Evolutionary conservation across 2,888 invertebrate species (phyloP), one percentile per base, ranked within the genome.

Genomic region (Anthophora plumipes): DNA sequence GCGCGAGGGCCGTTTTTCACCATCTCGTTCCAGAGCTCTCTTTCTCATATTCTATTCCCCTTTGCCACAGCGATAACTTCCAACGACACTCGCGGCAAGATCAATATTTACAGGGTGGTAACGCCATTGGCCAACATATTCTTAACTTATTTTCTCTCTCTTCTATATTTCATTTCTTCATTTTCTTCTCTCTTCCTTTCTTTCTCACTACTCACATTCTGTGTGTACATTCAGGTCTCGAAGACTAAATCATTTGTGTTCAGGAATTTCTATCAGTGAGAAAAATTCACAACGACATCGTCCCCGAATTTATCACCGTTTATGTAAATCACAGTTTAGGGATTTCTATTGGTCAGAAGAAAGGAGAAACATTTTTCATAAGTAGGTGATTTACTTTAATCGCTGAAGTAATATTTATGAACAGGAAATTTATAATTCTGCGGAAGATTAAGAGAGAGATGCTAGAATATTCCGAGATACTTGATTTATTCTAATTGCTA

Each of bases 1-100:
- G 31, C 46, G 60, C 41, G 25, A 52, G 4, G 43, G 68, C 57
- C 55, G 48, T 63, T 63, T 46, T 52, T 57, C 60, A 63, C 43
- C 55, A 31, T 43, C 59, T 60, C 60, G 25, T 61, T 74, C 59
- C 41, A 20, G 5, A 31, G 31, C 31, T 31, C 41, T 12, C 54
- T 37, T 39, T 25, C 57, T n/a, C 43, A 25, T 9, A 50, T 57
- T 41, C 60, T 61, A 43, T 48, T 48, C 70, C 8, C 43, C 41
- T 39, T 48, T 66, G 6, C 43, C 41, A 6, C 67, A 61, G 54
- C 54, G 50, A 73, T 73, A 80, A 70, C 55, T 63, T 59, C 43
- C 50, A 76, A 54, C 52, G 52, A 46, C 64, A 9, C 46, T 20
- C 20, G 20, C 20, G 48, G 20, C 68, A 41, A 22, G 41, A 60